phyloP scores from a whole-genome alignment of 2,113 vertebrate species.

The Bambusicola thoracicus region DNA sequence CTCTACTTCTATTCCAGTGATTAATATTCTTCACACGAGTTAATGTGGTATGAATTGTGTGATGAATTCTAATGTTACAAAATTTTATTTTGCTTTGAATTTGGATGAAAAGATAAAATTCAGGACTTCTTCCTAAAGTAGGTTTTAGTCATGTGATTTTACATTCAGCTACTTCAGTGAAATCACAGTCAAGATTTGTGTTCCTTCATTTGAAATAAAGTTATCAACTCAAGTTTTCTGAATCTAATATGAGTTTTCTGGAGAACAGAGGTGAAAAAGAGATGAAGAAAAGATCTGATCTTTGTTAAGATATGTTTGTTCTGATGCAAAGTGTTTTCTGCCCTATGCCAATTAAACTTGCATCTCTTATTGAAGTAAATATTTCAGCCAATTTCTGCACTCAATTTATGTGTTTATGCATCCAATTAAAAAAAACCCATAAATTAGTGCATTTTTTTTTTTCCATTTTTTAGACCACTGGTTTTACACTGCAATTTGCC shows the following conservation, averaged over 20 bases:
- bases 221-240: neutral
- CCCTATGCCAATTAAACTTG: neutral
- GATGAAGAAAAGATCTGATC: neutral
- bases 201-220: neutral
- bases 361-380: neutral
- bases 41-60: neutral
- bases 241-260: neutral
- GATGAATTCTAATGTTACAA: neutral
- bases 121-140: neutral
- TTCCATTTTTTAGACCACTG: constrained; percentile 82
- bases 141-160: neutral
- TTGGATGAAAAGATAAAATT: neutral
- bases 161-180: neutral
- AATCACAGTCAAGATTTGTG: neutral
- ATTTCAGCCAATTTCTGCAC: neutral
- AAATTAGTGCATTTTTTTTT: neutral
- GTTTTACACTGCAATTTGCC: constrained; percentile 91
- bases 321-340: neutral
- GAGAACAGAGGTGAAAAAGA: neutral
- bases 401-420: neutral
- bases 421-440: neutral
- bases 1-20: neutral
- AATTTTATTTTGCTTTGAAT: neutral
- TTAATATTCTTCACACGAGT: neutral
- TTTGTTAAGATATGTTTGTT: neutral